phyloP scores from a whole-genome alignment of 2,797 vertebrate genomes.

The Delichon dasypus region DNA sequence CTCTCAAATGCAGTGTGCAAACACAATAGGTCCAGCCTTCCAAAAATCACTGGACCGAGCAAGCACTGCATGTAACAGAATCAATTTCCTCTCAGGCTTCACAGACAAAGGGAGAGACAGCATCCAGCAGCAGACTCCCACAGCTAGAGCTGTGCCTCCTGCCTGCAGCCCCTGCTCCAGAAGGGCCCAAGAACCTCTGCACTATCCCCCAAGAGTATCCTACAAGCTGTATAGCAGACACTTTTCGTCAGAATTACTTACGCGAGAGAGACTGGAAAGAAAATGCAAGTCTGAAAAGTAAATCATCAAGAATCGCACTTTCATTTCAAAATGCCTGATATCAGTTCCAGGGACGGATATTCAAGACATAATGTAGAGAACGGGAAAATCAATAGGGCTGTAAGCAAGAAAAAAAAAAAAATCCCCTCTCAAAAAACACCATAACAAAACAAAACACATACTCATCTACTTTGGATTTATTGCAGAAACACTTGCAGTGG shows the following conservation, averaged over 20 bases:
- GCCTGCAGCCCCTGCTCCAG: background rate
- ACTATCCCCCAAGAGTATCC: background rate
- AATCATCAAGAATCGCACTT: background rate
- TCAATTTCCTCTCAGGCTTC: background rate
- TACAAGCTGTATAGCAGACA: background rate
- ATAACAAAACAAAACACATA: background rate
- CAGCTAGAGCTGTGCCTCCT: background rate
- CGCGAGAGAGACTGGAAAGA: background rate
- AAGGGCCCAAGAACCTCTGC: background rate
- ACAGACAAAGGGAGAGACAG: background rate
- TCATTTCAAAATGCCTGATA: background rate
- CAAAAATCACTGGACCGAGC: background rate
- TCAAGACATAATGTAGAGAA: background rate
- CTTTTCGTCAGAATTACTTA: background rate
- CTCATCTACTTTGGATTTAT: background rate
- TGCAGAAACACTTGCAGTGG: background rate
- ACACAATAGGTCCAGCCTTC: background rate
- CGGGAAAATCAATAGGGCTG: background rate
- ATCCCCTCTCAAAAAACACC: background rate
- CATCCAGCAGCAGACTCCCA: background rate
- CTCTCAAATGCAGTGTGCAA: background rate
- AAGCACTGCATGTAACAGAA: background rate
- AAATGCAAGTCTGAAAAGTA: slow-evolving; percentile 12
- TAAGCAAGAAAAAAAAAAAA: background rate
- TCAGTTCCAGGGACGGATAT: background rate